Percentiles rank a stretch among this genome's conserved stretches.
These are phyloP conservation scores for Chaetodon auriga DNA, from an alignment of 2,113 vertebrate species.

Conservation along the genomic window DNA sequence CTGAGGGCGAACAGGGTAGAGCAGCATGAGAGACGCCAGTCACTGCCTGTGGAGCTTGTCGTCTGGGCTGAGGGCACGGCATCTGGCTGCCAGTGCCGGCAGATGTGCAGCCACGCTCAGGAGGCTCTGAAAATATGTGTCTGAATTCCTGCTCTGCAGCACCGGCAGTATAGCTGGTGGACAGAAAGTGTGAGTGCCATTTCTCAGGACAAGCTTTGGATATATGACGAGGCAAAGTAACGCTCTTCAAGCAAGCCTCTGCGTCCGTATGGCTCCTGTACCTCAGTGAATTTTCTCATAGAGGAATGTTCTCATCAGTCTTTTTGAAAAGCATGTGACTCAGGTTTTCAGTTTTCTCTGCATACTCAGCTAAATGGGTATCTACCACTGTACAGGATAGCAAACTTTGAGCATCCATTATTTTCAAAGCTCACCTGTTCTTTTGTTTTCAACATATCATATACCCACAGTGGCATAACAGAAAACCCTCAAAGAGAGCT, in stretches of 20 bases:
- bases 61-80: constrained; percentile 56
- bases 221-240: neutral
- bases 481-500: neutral
- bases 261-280: neutral
- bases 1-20: constrained; percentile 39
- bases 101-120: constrained; percentile 50
- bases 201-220: neutral
- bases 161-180: constrained; percentile 12
- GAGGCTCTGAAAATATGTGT: constrained; percentile 46
- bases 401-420: neutral
- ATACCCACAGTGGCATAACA: neutral
- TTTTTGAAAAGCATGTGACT: neutral
- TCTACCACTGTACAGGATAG: neutral
- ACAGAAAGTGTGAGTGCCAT: constrained; percentile 10
- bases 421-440: neutral
- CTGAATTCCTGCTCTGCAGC: constrained; percentile 21
- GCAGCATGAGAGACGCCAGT: constrained; percentile 40
- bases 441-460: neutral
- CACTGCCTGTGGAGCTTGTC: constrained; percentile 54
- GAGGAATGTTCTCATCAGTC: neutral
- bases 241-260: too few species aligned
- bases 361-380: neutral
- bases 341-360: neutral
- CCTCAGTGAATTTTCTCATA: neutral
- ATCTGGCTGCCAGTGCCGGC: constrained; percentile 63